Conservation (phyloP, 2,113 vertebrate species). For the Spea multiplicata region DNA sequence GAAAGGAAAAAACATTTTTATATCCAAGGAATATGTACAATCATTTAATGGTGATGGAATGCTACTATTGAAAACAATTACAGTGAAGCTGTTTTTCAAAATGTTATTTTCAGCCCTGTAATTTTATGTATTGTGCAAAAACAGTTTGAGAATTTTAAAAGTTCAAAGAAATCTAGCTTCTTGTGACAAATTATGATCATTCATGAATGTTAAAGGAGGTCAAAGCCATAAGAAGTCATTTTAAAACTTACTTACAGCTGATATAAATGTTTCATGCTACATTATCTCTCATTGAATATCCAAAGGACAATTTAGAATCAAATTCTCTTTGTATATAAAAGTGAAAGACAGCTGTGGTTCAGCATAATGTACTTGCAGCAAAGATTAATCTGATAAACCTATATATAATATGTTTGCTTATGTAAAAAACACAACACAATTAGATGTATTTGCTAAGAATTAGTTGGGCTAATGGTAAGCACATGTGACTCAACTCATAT, state of each 20-base stretch:
- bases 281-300: neutral
- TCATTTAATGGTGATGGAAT: neutral
- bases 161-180: neutral
- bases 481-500: too few relatives aligned
- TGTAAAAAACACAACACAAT: too few relatives aligned
- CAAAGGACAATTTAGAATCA: neutral
- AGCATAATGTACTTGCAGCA: too few relatives aligned
- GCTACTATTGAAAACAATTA: neutral
- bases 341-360: too few relatives aligned
- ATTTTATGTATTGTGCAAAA: neutral
- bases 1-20: conserved; percentile 12
- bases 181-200: neutral
- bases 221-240: conserved; percentile 8
- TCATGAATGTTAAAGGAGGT: conserved; percentile 18
- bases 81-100: neutral
- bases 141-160: neutral
- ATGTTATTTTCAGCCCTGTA: neutral
- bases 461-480: too few relatives aligned
- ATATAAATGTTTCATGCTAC: conserved; percentile 7
- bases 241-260: neutral
- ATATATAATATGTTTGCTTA: too few relatives aligned
- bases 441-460: too few relatives aligned
- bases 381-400: too few relatives aligned
- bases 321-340: too few relatives aligned
- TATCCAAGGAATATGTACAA: neutral